Conservation (phyloP, 2,888 invertebrate species). For the Yponomeuta sedellus region DNA sequence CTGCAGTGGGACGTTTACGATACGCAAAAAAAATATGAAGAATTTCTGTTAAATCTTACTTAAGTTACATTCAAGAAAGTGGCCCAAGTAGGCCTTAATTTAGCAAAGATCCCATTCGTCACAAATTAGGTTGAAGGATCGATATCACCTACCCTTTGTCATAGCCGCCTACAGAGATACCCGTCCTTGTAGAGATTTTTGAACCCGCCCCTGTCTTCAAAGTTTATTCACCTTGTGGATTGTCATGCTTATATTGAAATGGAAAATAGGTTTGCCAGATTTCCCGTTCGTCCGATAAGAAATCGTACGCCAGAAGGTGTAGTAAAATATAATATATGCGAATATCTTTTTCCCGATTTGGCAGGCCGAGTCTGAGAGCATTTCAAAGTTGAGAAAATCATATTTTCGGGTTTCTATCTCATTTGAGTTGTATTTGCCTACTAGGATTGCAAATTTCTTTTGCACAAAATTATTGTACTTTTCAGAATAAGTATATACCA, state of each 20-base stretch:
- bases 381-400: not conserved
- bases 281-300: not conserved
- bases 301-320: not conserved
- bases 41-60: too few species aligned
- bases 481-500: too few species aligned
- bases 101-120: not conserved
- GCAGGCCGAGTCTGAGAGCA: not conserved
- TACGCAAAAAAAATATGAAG: too few species aligned
- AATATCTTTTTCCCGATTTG: not conserved
- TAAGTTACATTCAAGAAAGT: too few species aligned
- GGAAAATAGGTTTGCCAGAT: not conserved
- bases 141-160: not conserved
- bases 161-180: not conserved
- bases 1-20: too few species aligned
- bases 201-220: not conserved
- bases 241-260: not conserved
- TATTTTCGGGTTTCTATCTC: not conserved
- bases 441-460: too few species aligned
- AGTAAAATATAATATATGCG: conserved; percentile 1
- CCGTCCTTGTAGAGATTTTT: not conserved
- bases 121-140: not conserved
- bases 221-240: conserved; percentile 1
- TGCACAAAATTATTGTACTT: too few species aligned
- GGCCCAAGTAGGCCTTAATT: not conserved
- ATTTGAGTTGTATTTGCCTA: not conserved